phyloP scores from a whole-genome alignment of 2,888 invertebrate genomes.

The Drosophila limbata region DNA sequence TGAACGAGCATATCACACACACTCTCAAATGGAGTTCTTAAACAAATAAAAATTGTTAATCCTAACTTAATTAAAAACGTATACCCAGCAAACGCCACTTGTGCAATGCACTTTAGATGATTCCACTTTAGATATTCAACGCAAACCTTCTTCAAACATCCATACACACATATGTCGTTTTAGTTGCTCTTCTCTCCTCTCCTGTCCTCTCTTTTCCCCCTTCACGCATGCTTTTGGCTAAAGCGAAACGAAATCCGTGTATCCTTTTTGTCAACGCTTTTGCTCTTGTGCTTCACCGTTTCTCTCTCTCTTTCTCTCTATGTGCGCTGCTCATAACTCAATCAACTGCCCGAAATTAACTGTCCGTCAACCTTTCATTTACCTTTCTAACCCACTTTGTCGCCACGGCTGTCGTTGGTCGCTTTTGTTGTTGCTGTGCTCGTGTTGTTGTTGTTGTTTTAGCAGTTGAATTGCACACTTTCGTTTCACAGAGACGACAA shows the following conservation, averaged over 20 bases:
- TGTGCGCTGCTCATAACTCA: constrained; percentile 55
- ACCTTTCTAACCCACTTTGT: constrained; percentile 56
- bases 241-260: constrained; percentile 41
- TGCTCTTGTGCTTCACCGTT: neutral
- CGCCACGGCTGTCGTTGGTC: constrained; percentile 6
- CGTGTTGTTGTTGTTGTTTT: constrained; percentile 11
- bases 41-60: neutral
- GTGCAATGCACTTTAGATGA: constrained; percentile 15
- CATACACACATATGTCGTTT: constrained; percentile 21
- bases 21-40: neutral
- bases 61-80: constrained; percentile 19
- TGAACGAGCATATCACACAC: neutral
- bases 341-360: constrained; percentile 72
- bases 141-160: constrained; percentile 15
- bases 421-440: constrained; percentile 10
- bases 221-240: constrained; percentile 11
- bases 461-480: constrained; percentile 32
- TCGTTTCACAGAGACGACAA: constrained; percentile 48
- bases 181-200: neutral
- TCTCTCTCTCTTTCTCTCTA: neutral
- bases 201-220: neutral
- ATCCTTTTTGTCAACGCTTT: constrained; percentile 26
- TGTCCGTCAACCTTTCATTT: constrained; percentile 77
- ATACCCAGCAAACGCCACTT: constrained; percentile 11
- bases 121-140: constrained; percentile 15